These are phyloP conservation scores for Dasypogon diadema DNA, from an alignment of 2,888 invertebrate species.

Conservation along the genomic window DNA sequence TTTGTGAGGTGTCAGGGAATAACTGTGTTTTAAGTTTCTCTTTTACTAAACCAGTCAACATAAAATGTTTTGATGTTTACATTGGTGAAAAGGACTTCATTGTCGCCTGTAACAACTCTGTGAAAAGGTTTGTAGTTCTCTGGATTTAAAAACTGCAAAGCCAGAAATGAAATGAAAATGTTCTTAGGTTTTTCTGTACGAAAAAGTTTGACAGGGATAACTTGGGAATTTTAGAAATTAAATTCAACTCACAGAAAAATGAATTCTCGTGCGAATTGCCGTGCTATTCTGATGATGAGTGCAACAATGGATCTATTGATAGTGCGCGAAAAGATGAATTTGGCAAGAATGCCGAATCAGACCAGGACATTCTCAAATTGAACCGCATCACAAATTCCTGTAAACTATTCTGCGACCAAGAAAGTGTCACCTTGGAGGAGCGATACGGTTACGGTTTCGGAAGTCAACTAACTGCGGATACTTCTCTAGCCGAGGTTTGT, in stretches of 20 bases:
- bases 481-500: conserved; percentile 39
- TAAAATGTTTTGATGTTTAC: conserved; percentile 64
- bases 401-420: conserved; percentile 62
- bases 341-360: background rate
- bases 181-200: conserved; percentile 62
- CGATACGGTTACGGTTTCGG: conserved; percentile 64
- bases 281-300: conserved; percentile 60
- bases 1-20: background rate
- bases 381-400: conserved; percentile 65
- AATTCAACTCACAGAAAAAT: conserved; percentile 58
- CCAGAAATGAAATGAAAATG: background rate
- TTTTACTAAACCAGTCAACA: background rate
- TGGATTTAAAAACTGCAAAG: too few species aligned
- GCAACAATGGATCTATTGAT: background rate
- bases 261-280: conserved; percentile 60
- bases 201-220: conserved; percentile 63
- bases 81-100: conserved; percentile 64
- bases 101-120: conserved; percentile 63
- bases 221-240: conserved; percentile 62
- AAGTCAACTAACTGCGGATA: conserved; percentile 60
- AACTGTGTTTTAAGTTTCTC: conserved; percentile 29
- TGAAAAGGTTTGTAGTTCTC: conserved; percentile 59
- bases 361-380: conserved; percentile 57
- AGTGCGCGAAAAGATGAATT: background rate
- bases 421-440: conserved; percentile 59